Conservation (phyloP, 2,797 vertebrate genomes). For the Bryconaethiops microstoma region DNA sequence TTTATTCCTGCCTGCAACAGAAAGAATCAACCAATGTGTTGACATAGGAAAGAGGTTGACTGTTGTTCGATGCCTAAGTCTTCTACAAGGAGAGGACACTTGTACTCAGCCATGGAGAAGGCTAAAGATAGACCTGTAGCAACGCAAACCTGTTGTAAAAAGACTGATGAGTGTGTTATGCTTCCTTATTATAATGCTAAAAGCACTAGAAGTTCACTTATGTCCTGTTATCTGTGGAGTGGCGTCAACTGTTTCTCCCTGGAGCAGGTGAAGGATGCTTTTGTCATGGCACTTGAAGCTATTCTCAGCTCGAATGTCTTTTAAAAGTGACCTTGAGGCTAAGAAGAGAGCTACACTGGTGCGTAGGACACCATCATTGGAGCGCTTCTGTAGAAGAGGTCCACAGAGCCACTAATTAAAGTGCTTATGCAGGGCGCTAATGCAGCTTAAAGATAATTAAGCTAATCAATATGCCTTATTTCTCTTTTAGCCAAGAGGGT, state of each 20-base stretch:
- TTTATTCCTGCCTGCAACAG: constrained; percentile 7
- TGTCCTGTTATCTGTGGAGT: constrained; percentile 53
- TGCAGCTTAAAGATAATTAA: constrained; percentile 12
- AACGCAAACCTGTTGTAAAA: constrained; percentile 14
- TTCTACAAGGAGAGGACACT: background rate
- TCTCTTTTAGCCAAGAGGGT: background rate
- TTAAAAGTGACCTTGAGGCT: constrained; percentile 52
- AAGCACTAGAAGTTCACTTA: constrained; percentile 50
- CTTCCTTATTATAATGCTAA: constrained; percentile 50
- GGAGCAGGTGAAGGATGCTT: constrained; percentile 39
- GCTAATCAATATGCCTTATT: background rate
- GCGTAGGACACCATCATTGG: constrained; percentile 15
- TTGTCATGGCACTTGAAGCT: constrained; percentile 46
- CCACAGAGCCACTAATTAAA: constrained; percentile 15
- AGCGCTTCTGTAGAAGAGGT: background rate
- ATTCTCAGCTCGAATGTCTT: constrained; percentile 45
- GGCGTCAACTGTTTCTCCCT: constrained; percentile 45
- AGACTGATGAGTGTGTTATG: constrained; percentile 18
- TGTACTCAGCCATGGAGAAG: no score
- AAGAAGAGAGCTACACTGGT: constrained; percentile 40
- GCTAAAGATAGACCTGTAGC: background rate
- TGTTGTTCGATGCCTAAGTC: background rate
- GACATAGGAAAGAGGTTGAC: background rate
- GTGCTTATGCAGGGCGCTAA: background rate
- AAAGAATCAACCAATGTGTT: constrained; percentile 21